Evolutionary conservation across 2,113 vertebrate species (phyloP).

Genomic region (Grammomys dolichurus): DNA sequence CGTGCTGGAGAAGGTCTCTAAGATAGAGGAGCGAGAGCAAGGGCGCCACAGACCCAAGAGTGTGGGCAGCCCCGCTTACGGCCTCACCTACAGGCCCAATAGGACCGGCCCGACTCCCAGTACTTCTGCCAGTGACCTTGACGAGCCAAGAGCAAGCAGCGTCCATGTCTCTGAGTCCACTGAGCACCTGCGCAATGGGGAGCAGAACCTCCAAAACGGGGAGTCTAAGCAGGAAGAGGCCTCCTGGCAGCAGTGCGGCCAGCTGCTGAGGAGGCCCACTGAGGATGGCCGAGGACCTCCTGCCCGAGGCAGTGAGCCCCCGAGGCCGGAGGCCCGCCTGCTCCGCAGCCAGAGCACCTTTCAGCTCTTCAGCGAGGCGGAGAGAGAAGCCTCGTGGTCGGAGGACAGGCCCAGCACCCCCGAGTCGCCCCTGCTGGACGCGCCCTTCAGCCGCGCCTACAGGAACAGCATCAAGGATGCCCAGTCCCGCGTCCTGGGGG

Average conservation of each 20-base stretch:
- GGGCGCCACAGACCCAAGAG: conserved; percentile 85
- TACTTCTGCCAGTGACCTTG: conserved; percentile 80
- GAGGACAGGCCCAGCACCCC: conserved; percentile 83
- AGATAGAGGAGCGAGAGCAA: conserved; percentile 92
- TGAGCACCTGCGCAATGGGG: conserved; percentile 57
- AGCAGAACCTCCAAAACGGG: conserved; percentile 50
- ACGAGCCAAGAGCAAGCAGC: conserved; percentile 86
- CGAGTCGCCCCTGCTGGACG: conserved; percentile 85
- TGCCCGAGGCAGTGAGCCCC: conserved; percentile 74
- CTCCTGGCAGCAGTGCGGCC: conserved; percentile 67
- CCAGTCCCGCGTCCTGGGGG: conserved; percentile 93
- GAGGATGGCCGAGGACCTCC: neutral
- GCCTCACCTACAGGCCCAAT: conserved; percentile 64
- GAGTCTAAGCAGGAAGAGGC: conserved; percentile 70
- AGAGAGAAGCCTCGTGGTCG: conserved; percentile 84
- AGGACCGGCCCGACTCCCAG: conserved; percentile 23
- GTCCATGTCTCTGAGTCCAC: conserved; percentile 78
- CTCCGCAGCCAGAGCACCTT: conserved; percentile 92
- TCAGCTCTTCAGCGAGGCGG: conserved; percentile 87
- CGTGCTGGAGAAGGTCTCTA: conserved; percentile 94
- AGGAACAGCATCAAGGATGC: conserved; percentile 94
- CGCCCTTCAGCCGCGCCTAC: conserved; percentile 90
- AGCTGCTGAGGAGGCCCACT: neutral
- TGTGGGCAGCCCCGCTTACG: neutral
- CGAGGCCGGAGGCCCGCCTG: conserved; percentile 82